Conservation (phyloP, 2,888 invertebrate genomes). For the Ophion slaviceki region DNA sequence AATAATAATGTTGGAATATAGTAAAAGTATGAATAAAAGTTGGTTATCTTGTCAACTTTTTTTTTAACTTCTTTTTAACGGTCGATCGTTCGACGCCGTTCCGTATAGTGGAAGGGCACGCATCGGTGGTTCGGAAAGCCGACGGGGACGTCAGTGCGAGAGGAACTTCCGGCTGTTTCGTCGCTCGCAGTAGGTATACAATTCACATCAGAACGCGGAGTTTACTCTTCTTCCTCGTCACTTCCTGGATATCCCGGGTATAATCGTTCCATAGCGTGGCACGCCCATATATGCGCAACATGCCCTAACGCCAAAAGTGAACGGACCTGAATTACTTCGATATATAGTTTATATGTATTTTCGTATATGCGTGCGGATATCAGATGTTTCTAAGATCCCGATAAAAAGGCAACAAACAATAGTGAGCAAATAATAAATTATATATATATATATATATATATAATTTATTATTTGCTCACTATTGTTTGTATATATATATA, state of each 20-base stretch:
- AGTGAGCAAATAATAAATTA: constrained; percentile 58
- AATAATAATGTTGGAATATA: too few species aligned
- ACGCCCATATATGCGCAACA: constrained; percentile 47
- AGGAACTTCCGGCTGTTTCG: constrained; percentile 64
- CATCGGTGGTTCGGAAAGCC: constrained; percentile 61
- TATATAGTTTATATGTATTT: constrained; percentile 28
- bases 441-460: too few species aligned
- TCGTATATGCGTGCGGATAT: constrained; percentile 10
- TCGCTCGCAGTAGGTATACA: constrained; percentile 51
- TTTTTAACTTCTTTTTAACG: constrained; percentile 39
- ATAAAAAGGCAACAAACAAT: constrained; percentile 68
- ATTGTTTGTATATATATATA: too few species aligned
- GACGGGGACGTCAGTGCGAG: constrained; percentile 62
- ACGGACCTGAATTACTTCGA: constrained; percentile 41
- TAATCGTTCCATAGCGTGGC: constrained; percentile 66
- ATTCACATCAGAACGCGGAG: constrained; percentile 23
- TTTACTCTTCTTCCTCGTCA: constrained; percentile 68
- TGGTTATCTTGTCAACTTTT: constrained; percentile 6
- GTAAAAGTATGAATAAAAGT: neutral
- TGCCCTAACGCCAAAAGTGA: constrained; percentile 35
- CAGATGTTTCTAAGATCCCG: constrained; percentile 67
- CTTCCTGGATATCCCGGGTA: constrained; percentile 67
- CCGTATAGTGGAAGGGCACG: constrained; percentile 50
- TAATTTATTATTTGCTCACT: too few species aligned
- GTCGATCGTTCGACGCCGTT: constrained; percentile 51